Conservation (phyloP, 2,113 vertebrate species). For the Ramphastos sulfuratus region DNA sequence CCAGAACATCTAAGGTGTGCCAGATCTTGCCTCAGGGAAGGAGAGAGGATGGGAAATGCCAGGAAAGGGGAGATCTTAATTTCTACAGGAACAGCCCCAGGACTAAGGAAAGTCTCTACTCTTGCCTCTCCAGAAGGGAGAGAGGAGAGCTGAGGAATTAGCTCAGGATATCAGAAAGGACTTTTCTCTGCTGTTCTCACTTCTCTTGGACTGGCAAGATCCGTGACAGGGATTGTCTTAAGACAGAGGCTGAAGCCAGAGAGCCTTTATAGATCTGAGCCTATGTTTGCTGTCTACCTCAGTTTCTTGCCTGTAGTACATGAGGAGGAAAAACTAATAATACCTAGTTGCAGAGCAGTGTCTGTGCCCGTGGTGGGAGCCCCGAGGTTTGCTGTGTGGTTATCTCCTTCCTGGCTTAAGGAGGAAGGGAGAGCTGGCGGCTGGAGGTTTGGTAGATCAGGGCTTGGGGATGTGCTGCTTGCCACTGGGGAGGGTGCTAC, state of each 20-base stretch:
- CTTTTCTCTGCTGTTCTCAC: slow-evolving; percentile 12
- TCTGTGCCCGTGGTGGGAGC: not conserved
- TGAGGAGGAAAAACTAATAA: not conserved
- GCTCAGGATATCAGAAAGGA: not conserved
- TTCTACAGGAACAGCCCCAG: not conserved
- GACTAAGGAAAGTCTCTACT: not conserved
- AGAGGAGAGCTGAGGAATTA: not conserved
- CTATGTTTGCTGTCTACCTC: slow-evolving; percentile 26
- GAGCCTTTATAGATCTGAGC: not conserved
- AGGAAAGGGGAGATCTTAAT: slow-evolving; percentile 51
- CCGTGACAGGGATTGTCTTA: slow-evolving; percentile 8
- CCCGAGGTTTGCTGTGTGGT: not conserved
- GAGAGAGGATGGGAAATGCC: slow-evolving; percentile 28
- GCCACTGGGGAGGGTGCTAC: not conserved
- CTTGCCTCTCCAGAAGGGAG: not conserved
- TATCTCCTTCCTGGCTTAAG: not conserved
- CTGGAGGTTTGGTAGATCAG: not conserved
- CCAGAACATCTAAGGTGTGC: slow-evolving; percentile 64
- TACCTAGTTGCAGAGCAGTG: not conserved
- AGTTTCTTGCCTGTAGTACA: slow-evolving; percentile 13
- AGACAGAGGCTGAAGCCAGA: slow-evolving; percentile 2
- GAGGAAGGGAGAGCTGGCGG: not conserved
- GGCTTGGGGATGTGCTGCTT: not conserved
- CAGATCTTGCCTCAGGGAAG: slow-evolving; percentile 54
- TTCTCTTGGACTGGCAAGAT: not conserved